Conservation (phyloP, 2,888 invertebrate genomes). For the Bembecia ichneumoniformis region DNA sequence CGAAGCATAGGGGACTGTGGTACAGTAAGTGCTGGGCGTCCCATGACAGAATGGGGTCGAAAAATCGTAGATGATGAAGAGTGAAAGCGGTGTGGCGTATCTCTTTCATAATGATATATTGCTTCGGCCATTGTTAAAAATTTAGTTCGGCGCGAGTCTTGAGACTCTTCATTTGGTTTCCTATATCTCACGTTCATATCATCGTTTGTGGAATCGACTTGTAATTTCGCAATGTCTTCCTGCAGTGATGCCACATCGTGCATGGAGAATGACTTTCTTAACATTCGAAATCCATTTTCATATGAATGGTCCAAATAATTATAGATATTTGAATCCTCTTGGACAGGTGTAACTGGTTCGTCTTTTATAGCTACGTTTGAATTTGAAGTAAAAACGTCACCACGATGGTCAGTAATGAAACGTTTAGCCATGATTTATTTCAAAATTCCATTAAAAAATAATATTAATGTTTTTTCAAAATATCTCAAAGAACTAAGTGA, state of each 20-base stretch:
- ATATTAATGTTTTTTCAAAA: too few species aligned
- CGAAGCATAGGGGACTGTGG: slow-evolving; percentile 69
- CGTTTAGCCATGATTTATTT: slow-evolving; percentile 37
- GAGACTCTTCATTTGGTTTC: slow-evolving; percentile 23
- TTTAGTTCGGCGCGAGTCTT: slow-evolving; percentile 45
- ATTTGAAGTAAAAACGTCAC: slow-evolving; percentile 38
- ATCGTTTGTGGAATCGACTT: slow-evolving; percentile 23
- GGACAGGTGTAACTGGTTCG: slow-evolving; percentile 46
- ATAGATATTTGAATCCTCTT: slow-evolving; percentile 47
- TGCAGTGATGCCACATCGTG: slow-evolving; percentile 41
- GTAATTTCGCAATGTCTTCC: slow-evolving; percentile 29
- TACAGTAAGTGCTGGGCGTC: slow-evolving; percentile 43
- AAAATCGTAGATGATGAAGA: slow-evolving; percentile 35
- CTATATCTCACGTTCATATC: slow-evolving; percentile 29
- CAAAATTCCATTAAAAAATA: too few species aligned
- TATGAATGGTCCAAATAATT: slow-evolving; percentile 34
- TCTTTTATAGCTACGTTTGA: slow-evolving; percentile 39
- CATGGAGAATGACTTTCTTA: slow-evolving; percentile 58
- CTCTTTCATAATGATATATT: slow-evolving; percentile 67
- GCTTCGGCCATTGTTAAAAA: slow-evolving; percentile 75
- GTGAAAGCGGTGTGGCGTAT: slow-evolving; percentile 73
- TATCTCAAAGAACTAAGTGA: too few species aligned
- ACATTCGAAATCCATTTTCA: slow-evolving; percentile 29
- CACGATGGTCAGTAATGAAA: slow-evolving; percentile 49
- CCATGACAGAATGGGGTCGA: slow-evolving; percentile 25